Evolutionary conservation across 2,797 vertebrate species (phyloP).

Genomic region (Crax fasciolata): DNA sequence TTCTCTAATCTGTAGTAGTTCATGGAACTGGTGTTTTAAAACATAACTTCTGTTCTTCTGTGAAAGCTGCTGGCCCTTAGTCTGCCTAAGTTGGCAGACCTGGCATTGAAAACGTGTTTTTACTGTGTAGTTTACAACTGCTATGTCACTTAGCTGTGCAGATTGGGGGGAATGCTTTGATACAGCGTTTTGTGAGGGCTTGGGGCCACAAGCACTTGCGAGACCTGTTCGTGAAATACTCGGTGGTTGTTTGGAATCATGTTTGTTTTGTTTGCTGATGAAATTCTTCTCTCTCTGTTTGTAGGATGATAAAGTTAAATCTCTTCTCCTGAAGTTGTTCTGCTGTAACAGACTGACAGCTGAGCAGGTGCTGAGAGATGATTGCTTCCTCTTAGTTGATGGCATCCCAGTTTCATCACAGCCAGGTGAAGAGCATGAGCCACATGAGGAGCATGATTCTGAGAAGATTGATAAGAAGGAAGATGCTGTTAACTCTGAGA

Average conservation of each 20-base stretch:
- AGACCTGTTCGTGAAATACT: background rate
- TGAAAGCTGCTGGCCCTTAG: accelerated
- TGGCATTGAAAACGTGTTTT: background rate
- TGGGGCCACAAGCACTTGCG: background rate
- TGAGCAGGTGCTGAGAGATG: constrained; percentile 76
- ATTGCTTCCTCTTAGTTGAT: constrained; percentile 70
- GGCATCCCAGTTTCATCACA: background rate
- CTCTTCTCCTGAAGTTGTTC: constrained; percentile 78
- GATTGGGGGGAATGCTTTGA: background rate
- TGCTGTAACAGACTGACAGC: constrained; percentile 73
- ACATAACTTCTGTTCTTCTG: accelerated
- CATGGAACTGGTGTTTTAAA: background rate
- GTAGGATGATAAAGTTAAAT: constrained; percentile 78
- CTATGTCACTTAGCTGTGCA: background rate
- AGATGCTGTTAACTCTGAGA: background rate
- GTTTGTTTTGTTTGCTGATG: constrained; percentile 16
- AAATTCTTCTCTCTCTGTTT: constrained; percentile 50
- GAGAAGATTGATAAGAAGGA: constrained; percentile 21
- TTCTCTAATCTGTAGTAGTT: background rate
- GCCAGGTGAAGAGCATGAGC: background rate
- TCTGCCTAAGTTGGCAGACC: background rate
- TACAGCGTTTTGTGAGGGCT: background rate
- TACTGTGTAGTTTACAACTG: background rate
- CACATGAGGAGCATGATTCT: constrained; percentile 37
- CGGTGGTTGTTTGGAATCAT: background rate